Percentiles rank a stretch among this genome's conserved stretches.
Evolutionary conservation across 1,140 invertebrate genomes (phyloP).

Genomic region (Bombus ignitus): DNA sequence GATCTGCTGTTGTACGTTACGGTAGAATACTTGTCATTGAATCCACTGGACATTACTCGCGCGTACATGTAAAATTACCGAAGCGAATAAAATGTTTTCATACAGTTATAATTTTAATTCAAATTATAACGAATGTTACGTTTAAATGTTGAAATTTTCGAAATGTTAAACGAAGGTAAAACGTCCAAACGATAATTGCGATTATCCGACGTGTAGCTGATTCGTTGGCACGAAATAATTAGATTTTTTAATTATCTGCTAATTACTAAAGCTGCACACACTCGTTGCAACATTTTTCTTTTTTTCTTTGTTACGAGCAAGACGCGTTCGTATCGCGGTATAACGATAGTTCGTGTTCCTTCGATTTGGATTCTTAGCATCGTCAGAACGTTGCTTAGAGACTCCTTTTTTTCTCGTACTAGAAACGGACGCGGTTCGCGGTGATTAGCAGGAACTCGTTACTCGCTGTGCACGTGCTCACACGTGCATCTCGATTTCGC

Average conservation of each 20-base stretch:
- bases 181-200: neutral
- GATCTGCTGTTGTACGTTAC: neutral
- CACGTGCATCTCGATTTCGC: constrained; percentile 36
- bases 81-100: neutral
- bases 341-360: constrained; percentile 18
- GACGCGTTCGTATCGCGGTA: neutral
- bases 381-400: constrained; percentile 14
- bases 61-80: neutral
- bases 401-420: constrained; percentile 14
- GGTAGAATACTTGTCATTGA: neutral
- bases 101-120: neutral
- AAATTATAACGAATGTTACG: neutral
- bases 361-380: neutral
- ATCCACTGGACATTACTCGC: neutral
- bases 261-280: constrained; percentile 11
- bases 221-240: neutral
- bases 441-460: constrained; percentile 41
- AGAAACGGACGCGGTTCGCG: constrained; percentile 4
- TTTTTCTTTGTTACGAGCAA: neutral
- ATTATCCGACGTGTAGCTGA: neutral
- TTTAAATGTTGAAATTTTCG: neutral
- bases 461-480: neutral
- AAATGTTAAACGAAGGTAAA: neutral
- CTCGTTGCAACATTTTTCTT: constrained; percentile 25
- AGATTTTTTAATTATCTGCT: neutral